These are phyloP conservation scores for Thermophis baileyi DNA, from an alignment of 2,113 vertebrate genomes.

Conservation along the genomic window DNA sequence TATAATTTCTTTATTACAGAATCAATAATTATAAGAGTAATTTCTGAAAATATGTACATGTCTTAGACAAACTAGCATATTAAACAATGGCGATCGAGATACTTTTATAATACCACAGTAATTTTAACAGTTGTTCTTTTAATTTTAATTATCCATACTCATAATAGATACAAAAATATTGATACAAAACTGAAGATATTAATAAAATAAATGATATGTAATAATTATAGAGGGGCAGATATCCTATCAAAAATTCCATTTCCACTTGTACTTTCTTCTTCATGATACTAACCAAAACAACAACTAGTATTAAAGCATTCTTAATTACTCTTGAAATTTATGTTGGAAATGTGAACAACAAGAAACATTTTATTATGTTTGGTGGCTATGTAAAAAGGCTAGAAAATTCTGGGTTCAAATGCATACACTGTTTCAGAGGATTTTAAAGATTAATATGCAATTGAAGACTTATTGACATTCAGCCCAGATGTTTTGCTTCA, in stretches of 20 bases:
- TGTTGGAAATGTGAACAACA: neutral
- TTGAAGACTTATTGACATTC: conserved; percentile 40
- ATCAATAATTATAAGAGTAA: neutral
- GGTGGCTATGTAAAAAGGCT: neutral
- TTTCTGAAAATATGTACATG: neutral
- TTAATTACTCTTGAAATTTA: neutral
- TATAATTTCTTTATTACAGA: neutral
- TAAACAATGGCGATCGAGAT: neutral
- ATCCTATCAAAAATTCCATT: neutral
- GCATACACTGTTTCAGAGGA: neutral
- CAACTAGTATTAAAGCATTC: neutral
- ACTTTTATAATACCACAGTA: neutral
- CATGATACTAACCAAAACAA: neutral
- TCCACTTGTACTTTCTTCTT: neutral
- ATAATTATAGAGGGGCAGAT: neutral
- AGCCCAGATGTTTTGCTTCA: conserved; percentile 50
- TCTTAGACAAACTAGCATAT: neutral
- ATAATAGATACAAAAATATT: neutral
- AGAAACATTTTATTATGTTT: neutral
- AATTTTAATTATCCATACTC: neutral
- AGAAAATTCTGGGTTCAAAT: neutral
- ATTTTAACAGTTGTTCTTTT: neutral
- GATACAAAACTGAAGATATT: neutral
- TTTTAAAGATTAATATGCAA: neutral
- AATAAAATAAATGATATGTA: neutral